phyloP scores from a whole-genome alignment of 2,888 invertebrate species.

The Stomorhina lunata region DNA sequence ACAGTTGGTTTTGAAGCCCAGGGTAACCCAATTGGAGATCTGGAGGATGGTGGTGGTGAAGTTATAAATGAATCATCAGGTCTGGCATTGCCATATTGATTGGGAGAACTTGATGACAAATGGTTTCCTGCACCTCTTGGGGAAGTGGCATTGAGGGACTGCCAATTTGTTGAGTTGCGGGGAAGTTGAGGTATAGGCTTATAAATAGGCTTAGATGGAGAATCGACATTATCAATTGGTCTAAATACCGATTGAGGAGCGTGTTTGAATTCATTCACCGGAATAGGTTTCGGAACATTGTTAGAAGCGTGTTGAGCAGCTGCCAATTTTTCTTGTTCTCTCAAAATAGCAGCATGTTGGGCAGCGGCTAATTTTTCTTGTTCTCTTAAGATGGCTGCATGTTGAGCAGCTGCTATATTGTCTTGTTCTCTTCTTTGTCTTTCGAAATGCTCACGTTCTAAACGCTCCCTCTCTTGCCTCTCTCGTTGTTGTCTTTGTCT shows the following conservation, averaged over 20 bases:
- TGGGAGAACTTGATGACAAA: slow-evolving; percentile 61
- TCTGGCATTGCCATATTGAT: slow-evolving; percentile 43
- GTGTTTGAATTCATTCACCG: slow-evolving; percentile 87
- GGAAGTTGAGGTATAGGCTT: slow-evolving; percentile 74
- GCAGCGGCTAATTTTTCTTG: slow-evolving; percentile 65
- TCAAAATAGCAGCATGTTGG: slow-evolving; percentile 73
- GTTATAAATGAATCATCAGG: slow-evolving; percentile 60
- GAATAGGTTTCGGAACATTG: slow-evolving; percentile 80
- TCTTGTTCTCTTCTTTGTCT: slow-evolving; percentile 70
- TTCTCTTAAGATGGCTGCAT: slow-evolving; percentile 76
- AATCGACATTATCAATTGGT: slow-evolving; percentile 79
- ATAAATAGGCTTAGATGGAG: slow-evolving; percentile 70
- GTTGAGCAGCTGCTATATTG: slow-evolving; percentile 62
- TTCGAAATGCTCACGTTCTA: slow-evolving; percentile 79
- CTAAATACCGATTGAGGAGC: slow-evolving; percentile 89
- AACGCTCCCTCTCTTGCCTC: slow-evolving; percentile 67
- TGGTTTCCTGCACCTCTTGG: slow-evolving; percentile 66
- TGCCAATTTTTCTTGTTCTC: slow-evolving; percentile 69
- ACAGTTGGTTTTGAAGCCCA: slow-evolving; percentile 81
- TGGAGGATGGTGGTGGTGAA: slow-evolving; percentile 73
- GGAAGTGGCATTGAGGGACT: slow-evolving; percentile 43
- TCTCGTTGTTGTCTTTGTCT: slow-evolving; percentile 65
- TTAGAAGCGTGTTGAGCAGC: slow-evolving; percentile 72
- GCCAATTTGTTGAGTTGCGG: slow-evolving; percentile 68
- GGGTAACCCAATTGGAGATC: slow-evolving; percentile 78